Conservation (phyloP, 2,888 invertebrate genomes). For the Leistus spinibarbis region DNA sequence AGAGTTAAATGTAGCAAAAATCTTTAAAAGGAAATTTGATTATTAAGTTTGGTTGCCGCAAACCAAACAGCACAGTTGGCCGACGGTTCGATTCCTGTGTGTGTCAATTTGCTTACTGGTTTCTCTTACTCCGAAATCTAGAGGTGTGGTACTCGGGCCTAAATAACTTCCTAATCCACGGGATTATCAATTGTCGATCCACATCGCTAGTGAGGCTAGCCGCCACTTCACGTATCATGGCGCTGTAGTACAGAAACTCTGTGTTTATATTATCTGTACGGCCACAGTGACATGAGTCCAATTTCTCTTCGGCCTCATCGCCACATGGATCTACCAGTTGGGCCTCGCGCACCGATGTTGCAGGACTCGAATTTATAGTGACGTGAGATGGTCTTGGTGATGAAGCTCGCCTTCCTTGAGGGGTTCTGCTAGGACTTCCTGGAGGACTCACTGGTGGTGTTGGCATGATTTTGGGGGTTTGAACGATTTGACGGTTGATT, state of each 20-base stretch:
- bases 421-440: neutral
- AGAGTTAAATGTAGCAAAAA: constrained; percentile 56
- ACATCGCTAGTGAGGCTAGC: constrained; percentile 53
- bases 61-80: too few relatives aligned
- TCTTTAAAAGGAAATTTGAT: constrained; percentile 44
- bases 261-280: constrained; percentile 56
- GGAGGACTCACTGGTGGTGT: neutral
- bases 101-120: constrained; percentile 53
- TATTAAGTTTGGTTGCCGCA: constrained; percentile 47
- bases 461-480: neutral
- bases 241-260: constrained; percentile 60
- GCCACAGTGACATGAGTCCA: neutral
- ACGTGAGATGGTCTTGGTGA: neutral
- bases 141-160: constrained; percentile 59
- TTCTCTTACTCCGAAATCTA: constrained; percentile 57
- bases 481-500: neutral
- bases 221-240: constrained; percentile 55
- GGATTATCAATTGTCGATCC: constrained; percentile 53
- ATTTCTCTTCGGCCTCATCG: neutral
- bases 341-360: too few relatives aligned
- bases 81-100: too few relatives aligned
- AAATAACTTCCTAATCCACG: constrained; percentile 60
- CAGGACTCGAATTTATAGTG: neutral
- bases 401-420: neutral
- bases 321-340: too few relatives aligned